Evolutionary conservation across 2,113 vertebrate species (phyloP), one percentile per base, ranked within the genome.

Genomic region (Athene cunicularia): DNA sequence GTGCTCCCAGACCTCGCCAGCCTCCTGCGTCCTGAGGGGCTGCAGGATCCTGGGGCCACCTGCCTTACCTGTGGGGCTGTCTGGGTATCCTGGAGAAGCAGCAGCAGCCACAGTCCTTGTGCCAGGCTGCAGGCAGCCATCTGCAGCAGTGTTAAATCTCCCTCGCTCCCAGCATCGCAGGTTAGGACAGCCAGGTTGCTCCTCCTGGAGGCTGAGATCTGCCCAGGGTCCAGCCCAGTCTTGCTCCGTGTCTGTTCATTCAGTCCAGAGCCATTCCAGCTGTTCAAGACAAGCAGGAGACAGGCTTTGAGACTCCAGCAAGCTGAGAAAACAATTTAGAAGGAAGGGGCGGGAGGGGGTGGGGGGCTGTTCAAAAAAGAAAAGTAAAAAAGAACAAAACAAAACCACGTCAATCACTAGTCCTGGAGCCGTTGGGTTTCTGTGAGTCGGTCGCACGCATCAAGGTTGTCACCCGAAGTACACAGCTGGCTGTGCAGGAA

Each of bases 31-130:
- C 67, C 72, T 4, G 35, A 85, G 9, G 62, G 45, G 18, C 62
- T 86, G 63, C 45, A 86, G 88, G 45, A 35, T 19, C 30, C n/a
- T 33, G 37, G 4, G n/a, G 50, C 28, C 14, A 43, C 59, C 23
- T 43, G 49, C 58, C 97, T 97, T 97, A 98, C 98, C 98, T 97
- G 96, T 0, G 94, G 95, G 67, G 81, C 79, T 77, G 97, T 56
- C 53, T 96, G 94, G 41, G 11, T 11, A 22, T 95, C 95, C 67
- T 95, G 95, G 81, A 97, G 88, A 9, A 96, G 86, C 53, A 97
- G 96, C 60, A 95, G 91, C 19, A 97, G 80, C 60, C 92, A 59
- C 80, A 98, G 91, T 12, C 28, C 93, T 58, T 71, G 66, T 13
- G 77, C n/a, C 1, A 85, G 59, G 24, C 56, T 76, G 67, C 94